Evolutionary conservation across 2,113 vertebrate genomes (phyloP), one percentile per base, ranked within the genome.

Genomic region (Microcebus griseorufus): DNA sequence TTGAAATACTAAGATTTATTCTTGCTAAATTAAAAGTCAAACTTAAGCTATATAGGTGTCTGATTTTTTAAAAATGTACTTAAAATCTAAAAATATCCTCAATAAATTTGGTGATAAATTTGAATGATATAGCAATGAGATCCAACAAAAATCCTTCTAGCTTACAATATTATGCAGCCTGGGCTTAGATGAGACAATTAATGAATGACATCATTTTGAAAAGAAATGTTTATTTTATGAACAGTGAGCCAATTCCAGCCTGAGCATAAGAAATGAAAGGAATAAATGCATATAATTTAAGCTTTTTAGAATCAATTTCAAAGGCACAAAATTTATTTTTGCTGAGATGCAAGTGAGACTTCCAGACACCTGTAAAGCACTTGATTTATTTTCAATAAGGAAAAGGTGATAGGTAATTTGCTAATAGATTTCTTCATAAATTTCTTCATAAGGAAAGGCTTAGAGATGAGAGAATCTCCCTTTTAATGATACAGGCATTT

Each of bases 11-110:
- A 55, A 64, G 18, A 25, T 95, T 10, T 88, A 94, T 90, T 37
- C 7, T 87, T 92, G 37, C 22, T 62, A 96, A 53, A 62, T 78
- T 93, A 92, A 95, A 93, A 96, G 45, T 18, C 67, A 87, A 90
- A 25, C 14, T 64, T 34, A 14, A 70, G 80, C 1, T 62, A 11
- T 72, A 12, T 23, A 14, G 86, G 65, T 42, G 22, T 80, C 58
- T 87, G 45, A 17, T 48, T 87, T n/a, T 94, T 67, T 83, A 3
- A 20, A 85, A 89, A 53, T 67, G 42, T 82, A 88, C 53, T 69
- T 78, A 53, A 89, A 89, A 58, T 79, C 18, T 70, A 79, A 70
- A 97, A 78, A 73, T 60, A 12, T 17, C 1, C 2, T 48, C 70
- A 88, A 58, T 79, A 76, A 76, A 82, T 51, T 58, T 72, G 70